Percentiles rank a stretch among this genome's conserved stretches.
phyloP scores from a whole-genome alignment of 1,140 invertebrate genomes.

The Nasonia longicornis region DNA sequence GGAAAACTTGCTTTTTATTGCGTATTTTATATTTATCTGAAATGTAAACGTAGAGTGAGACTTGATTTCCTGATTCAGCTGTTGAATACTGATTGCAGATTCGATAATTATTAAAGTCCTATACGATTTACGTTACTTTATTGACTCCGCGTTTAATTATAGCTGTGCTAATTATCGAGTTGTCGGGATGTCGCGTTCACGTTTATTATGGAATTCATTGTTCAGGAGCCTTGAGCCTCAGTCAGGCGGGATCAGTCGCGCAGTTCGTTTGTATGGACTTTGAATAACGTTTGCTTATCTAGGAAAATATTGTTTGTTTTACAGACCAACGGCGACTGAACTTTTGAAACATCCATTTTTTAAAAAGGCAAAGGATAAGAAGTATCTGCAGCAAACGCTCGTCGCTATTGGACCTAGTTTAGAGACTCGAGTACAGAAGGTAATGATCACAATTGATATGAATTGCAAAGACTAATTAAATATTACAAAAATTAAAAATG shows the following conservation, averaged over 20 bases:
- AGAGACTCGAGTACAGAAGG: slow-evolving; percentile 91
- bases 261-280: too few relatives aligned
- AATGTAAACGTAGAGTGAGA: neutral
- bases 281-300: neutral
- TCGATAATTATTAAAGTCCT: neutral
- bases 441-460: slow-evolving; percentile 54
- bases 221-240: too few relatives aligned
- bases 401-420: slow-evolving; percentile 88
- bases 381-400: slow-evolving; percentile 92
- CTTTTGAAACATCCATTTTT: slow-evolving; percentile 98
- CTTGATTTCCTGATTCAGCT: neutral
- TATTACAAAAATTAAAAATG: neutral
- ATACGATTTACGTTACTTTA: too few relatives aligned
- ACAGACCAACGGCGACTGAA: slow-evolving; percentile 92
- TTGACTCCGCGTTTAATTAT: too few relatives aligned
- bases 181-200: too few relatives aligned
- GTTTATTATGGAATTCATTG: too few relatives aligned
- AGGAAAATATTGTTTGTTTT: slow-evolving; percentile 44
- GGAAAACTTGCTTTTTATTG: too few relatives aligned
- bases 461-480: slow-evolving; percentile 27
- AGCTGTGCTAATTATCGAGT: too few relatives aligned
- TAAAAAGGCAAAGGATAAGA: slow-evolving; percentile 98
- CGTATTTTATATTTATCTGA: neutral
- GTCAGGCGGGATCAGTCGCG: too few relatives aligned
- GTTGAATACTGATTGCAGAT: neutral